Evolutionary conservation across 2,797 vertebrate species (phyloP).

Genomic region (Triplophysa bombifrons): DNA sequence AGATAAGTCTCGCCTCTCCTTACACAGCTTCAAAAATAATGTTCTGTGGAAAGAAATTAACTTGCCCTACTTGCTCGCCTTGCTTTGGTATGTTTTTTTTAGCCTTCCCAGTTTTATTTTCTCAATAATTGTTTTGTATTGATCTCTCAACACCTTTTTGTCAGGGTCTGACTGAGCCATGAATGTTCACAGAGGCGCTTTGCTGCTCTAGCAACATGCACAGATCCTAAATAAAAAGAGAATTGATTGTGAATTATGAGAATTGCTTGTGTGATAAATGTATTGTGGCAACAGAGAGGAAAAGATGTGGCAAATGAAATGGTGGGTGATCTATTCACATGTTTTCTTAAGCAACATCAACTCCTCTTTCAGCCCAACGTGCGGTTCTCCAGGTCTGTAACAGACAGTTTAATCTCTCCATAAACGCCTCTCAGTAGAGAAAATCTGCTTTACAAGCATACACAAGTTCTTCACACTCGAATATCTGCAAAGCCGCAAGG

Average conservation of each 20-base stretch:
- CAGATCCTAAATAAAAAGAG: too few species aligned
- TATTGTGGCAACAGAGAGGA: conserved; percentile 47
- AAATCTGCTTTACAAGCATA: conserved; percentile 57
- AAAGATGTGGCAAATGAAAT: too few species aligned
- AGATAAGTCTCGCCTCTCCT: too few species aligned
- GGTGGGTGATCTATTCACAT: conserved; percentile 57
- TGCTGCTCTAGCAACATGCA: too few species aligned
- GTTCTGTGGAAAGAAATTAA: background rate
- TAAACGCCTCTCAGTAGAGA: conserved; percentile 60
- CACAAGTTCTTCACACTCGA: too few species aligned
- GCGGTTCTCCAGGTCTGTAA: conserved; percentile 66
- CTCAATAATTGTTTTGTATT: conserved; percentile 78
- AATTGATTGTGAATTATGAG: too few species aligned
- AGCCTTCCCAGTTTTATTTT: conserved; percentile 78
- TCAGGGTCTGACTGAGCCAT: too few species aligned
- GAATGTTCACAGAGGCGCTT: too few species aligned
- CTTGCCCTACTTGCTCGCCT: conserved; percentile 66
- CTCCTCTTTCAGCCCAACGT: conserved; percentile 71
- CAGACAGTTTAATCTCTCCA: conserved; percentile 66
- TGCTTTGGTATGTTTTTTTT: conserved; percentile 80
- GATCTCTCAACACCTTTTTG: conserved; percentile 67
- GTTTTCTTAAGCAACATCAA: conserved; percentile 67
- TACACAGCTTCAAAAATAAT: background rate
- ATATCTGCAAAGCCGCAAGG: too few species aligned
- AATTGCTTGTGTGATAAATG: background rate